Evolutionary conservation across 1,140 invertebrate species (phyloP).

Genomic region (Pteromalus puparum): DNA sequence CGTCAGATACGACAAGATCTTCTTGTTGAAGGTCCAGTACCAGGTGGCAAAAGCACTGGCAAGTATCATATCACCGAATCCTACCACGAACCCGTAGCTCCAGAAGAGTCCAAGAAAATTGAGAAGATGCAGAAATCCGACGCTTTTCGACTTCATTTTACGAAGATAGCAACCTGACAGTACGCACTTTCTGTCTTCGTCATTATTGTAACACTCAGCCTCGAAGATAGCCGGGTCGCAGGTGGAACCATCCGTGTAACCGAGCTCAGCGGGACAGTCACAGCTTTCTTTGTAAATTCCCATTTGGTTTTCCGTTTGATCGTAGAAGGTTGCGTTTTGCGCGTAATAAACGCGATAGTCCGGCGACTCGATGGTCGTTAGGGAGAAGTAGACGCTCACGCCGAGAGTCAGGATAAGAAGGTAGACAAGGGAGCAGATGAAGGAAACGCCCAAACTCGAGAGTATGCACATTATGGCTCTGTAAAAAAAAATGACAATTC

Average conservation of each 20-base stretch:
- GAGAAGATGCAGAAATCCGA: slow-evolving; percentile 5
- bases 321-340: neutral
- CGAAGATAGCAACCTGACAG: neutral
- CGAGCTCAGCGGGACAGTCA: neutral
- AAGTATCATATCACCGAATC: neutral
- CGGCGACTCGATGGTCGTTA: neutral
- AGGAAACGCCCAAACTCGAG: neutral
- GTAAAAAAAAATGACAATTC: neutral
- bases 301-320: too few species aligned
- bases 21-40: slow-evolving; percentile 36
- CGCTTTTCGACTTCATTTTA: neutral
- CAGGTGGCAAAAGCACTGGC: slow-evolving; percentile 3
- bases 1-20: neutral
- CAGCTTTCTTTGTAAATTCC: neutral
- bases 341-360: neutral
- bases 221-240: neutral
- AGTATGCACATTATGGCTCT: neutral
- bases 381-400: neutral
- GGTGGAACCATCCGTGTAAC: neutral
- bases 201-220: neutral
- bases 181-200: neutral
- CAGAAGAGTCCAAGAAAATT: slow-evolving; percentile 12
- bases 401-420: neutral
- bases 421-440: neutral
- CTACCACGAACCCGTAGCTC: slow-evolving; percentile 12